A percentile compares a stretch with the other conserved stretches of the same genome.
Conservation (phyloP, 2,888 invertebrate species). For the Apomyelois bistriatella region DNA sequence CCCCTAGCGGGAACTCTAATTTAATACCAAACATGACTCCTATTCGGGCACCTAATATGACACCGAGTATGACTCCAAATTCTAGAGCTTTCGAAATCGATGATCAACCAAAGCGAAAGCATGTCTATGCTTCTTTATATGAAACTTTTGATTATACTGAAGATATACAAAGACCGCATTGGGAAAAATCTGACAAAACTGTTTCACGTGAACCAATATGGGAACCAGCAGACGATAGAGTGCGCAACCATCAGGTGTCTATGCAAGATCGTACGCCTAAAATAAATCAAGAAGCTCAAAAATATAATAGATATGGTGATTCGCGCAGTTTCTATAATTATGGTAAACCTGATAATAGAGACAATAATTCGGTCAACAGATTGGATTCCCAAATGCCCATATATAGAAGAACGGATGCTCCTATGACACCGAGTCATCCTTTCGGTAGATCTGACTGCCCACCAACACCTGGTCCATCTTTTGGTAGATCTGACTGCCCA, state of each 20-base stretch:
- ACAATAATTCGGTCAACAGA: slow-evolving; percentile 19
- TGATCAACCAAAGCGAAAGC: slow-evolving; percentile 36
- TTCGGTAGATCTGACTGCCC: slow-evolving; percentile 35
- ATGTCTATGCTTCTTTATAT: slow-evolving; percentile 49
- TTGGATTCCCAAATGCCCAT: slow-evolving; percentile 11
- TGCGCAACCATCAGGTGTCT: slow-evolving; percentile 4
- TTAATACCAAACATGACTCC: slow-evolving; percentile 15
- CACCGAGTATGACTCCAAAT: slow-evolving; percentile 20
- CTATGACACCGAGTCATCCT: slow-evolving; percentile 24
- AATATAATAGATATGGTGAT: slow-evolving; percentile 25
- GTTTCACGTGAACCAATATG: slow-evolving; percentile 16
- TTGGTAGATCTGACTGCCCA: slow-evolving; percentile 44
- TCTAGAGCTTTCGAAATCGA: slow-evolving; percentile 40
- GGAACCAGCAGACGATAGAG: slow-evolving; percentile 19
- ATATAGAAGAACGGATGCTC: slow-evolving; percentile 17
- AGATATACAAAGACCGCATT: slow-evolving; percentile 27
- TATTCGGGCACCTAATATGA: slow-evolving; percentile 18
- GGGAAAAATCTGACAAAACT: slow-evolving; percentile 26
- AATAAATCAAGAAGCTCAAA: slow-evolving; percentile 25
- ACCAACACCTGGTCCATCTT: slow-evolving; percentile 41
- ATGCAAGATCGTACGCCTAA: slow-evolving; percentile 23
- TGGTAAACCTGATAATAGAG: slow-evolving; percentile 29
- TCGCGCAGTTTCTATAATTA: slow-evolving; percentile 25
- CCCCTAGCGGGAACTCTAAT: slow-evolving; percentile 27
- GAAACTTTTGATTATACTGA: slow-evolving; percentile 39